A percentile compares a stretch with the other conserved stretches of the same genome.
Conservation (phyloP, 2,113 vertebrate genomes). For the Pluvianellus socialis region DNA sequence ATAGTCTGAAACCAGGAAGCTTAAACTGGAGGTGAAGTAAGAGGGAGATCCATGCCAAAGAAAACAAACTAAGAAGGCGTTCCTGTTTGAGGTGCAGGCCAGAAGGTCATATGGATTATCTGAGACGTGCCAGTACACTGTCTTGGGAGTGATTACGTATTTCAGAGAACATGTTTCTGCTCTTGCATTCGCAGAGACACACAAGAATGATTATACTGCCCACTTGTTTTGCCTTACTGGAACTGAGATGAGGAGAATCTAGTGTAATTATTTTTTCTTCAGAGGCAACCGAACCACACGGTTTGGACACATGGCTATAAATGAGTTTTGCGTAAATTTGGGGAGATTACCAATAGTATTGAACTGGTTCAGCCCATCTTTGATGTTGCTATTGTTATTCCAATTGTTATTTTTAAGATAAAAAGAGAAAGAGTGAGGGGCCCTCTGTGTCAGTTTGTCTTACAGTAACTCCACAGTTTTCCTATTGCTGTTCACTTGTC, state of each 20-base stretch:
- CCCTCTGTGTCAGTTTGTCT: not conserved
- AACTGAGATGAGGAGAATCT: not conserved
- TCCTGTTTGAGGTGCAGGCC: slow-evolving; percentile 36
- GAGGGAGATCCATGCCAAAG: not conserved
- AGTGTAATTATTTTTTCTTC: not conserved
- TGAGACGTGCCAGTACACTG: slow-evolving; percentile 15
- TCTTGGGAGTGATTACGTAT: not conserved
- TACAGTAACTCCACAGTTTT: not conserved
- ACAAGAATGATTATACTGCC: not conserved
- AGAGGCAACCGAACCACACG: not conserved
- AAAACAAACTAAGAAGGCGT: not conserved
- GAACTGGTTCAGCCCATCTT: not conserved
- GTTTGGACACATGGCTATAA: not conserved
- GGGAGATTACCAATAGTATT: not conserved
- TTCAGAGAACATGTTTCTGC: slow-evolving; percentile 1
- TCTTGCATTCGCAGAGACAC: not conserved
- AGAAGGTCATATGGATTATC: slow-evolving; percentile 38
- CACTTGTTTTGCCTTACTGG: not conserved
- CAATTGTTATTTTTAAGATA: not conserved
- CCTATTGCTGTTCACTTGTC: not conserved
- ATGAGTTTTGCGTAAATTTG: not conserved
- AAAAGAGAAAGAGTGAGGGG: not conserved
- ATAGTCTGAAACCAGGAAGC: slow-evolving; percentile 3
- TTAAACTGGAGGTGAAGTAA: slow-evolving; percentile 35
- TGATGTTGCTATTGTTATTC: not conserved